Evolutionary conservation across 37 sponge, comb jelly and placozoan genomes (phyloP).

Genomic region (Diacarnus erythraeanus): DNA sequence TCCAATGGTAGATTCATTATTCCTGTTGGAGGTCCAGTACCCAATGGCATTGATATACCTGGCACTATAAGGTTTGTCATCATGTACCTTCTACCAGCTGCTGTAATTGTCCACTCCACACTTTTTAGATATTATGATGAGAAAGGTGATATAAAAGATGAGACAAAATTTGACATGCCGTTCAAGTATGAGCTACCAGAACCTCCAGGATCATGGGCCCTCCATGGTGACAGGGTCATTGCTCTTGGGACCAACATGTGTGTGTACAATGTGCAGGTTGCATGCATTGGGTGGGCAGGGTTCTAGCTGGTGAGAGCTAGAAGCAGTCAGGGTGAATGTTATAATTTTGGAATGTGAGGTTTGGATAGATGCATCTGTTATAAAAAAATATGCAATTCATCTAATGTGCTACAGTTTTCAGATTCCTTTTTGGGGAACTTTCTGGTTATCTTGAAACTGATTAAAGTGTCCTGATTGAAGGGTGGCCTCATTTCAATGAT

Average conservation of each 20-base stretch:
- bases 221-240: constrained; percentile 54
- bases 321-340: too few species aligned
- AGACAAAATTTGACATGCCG: constrained; percentile 21
- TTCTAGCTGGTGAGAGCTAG: too few species aligned
- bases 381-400: too few species aligned
- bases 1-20: constrained; percentile 79
- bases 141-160: constrained; percentile 18
- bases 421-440: too few species aligned
- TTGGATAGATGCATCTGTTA: too few species aligned
- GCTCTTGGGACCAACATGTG: constrained; percentile 68
- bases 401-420: too few species aligned
- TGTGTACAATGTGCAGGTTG: constrained; percentile 11
- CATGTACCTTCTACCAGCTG: too few species aligned
- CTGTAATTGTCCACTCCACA: background rate
- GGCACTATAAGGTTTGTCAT: constrained; percentile 77
- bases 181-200: constrained; percentile 21
- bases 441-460: too few species aligned
- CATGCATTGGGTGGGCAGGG: too few species aligned
- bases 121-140: constrained; percentile 44
- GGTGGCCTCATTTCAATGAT: too few species aligned
- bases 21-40: constrained; percentile 67
- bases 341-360: too few species aligned
- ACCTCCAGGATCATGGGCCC: constrained; percentile 39
- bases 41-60: constrained; percentile 66
- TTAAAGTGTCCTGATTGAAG: too few species aligned